phyloP scores from a whole-genome alignment of 23 tunicate species.

The Trididemnum miniatum region DNA sequence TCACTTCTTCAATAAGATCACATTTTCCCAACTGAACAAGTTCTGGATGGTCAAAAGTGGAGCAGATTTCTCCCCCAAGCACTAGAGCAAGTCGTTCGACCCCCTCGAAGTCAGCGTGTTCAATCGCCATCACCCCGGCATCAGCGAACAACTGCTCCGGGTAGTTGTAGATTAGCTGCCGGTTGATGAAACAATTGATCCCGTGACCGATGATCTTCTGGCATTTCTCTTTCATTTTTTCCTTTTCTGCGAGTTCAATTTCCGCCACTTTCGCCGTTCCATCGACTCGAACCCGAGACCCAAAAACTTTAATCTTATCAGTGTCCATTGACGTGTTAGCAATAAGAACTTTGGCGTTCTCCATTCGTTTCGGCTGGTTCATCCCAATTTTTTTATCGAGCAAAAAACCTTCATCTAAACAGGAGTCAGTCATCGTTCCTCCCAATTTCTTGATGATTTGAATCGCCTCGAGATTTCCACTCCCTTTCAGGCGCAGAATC shows the following conservation, averaged over 20 bases:
- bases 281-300: conserved; percentile 94
- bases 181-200: conserved; percentile 98
- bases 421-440: conserved; percentile 92
- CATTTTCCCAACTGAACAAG: conserved; percentile 86
- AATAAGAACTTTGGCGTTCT: conserved; percentile 90
- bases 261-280: conserved; percentile 95
- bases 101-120: conserved; percentile 99
- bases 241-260: conserved; percentile 93
- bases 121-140: conserved; percentile 97
- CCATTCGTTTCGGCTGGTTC: conserved; percentile 98
- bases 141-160: conserved; percentile 99
- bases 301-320: conserved; percentile 97
- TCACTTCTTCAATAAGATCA: conserved; percentile 97
- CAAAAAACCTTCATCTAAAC: conserved; percentile 94
- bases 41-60: conserved; percentile 97
- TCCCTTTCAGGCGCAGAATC: conserved; percentile 82
- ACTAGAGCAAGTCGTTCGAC: conserved; percentile 98
- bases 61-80: conserved; percentile 98
- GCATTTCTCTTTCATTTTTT: conserved; percentile 98
- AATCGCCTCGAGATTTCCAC: conserved; percentile 94
- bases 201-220: conserved; percentile 82
- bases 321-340: conserved; percentile 99
- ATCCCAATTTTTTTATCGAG: conserved; percentile 95
- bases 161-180: conserved; percentile 99
- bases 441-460: conserved; percentile 99